phyloP scores from a whole-genome alignment of 1,140 invertebrate species.

The Tribolium madens region DNA sequence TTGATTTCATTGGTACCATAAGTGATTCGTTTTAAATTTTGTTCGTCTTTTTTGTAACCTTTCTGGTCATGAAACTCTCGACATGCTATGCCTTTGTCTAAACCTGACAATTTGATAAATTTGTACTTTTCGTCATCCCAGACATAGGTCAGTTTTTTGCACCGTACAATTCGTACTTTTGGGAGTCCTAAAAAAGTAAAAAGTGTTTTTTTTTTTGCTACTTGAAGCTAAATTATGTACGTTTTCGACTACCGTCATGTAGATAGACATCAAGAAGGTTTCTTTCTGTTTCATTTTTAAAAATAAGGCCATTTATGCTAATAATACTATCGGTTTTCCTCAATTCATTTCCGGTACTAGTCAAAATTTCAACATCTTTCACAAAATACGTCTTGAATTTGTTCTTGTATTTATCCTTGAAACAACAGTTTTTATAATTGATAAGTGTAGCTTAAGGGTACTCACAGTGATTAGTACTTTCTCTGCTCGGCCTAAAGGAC shows the following conservation, averaged over 20 bases:
- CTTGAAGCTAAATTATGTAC: conserved; percentile 52
- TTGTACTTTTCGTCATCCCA: conserved; percentile 65
- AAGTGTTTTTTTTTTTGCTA: conserved; percentile 52
- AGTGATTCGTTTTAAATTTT: conserved; percentile 75
- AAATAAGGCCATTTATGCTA: conserved; percentile 11
- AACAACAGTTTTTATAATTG: conserved; percentile 18
- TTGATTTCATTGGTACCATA: conserved; percentile 87
- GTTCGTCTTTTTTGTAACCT: conserved; percentile 70
- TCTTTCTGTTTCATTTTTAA: conserved; percentile 55
- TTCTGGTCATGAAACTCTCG: conserved; percentile 71
- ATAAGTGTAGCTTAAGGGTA: conserved; percentile 41
- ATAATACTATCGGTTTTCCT: conserved; percentile 20
- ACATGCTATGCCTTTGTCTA: conserved; percentile 74
- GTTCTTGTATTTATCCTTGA: conserved; percentile 61
- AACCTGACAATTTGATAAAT: conserved; percentile 75
- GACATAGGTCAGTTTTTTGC: conserved; percentile 60
- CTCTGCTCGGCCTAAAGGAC: conserved; percentile 78
- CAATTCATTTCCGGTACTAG: not conserved
- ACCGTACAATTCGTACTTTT: conserved; percentile 54
- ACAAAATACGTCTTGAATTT: conserved; percentile 60
- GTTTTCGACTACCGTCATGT: conserved; percentile 65
- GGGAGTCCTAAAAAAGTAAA: conserved; percentile 51
- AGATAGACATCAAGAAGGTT: conserved; percentile 64
- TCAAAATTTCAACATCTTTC: conserved; percentile 51
- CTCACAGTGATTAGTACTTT: conserved; percentile 83